Evolutionary conservation across 2,113 vertebrate species (phyloP).

Genomic region (Pituophis catenifer): DNA sequence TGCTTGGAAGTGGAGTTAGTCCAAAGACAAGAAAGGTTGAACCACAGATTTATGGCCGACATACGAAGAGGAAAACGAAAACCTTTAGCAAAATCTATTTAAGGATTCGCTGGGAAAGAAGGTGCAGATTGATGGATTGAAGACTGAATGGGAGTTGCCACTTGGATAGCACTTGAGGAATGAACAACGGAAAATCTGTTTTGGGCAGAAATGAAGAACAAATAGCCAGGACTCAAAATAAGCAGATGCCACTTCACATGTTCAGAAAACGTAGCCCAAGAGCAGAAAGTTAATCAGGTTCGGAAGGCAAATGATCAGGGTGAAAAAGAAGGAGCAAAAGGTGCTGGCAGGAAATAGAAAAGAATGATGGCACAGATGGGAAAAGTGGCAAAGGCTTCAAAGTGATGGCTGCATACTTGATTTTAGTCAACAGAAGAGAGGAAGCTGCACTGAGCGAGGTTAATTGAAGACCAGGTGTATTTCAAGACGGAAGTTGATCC

Average conservation of each 20-base stretch:
- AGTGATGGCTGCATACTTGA: neutral
- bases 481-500: neutral
- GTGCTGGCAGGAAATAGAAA: neutral
- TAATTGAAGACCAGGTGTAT: neutral
- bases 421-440: neutral
- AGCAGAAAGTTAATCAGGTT: slow-evolving; percentile 11
- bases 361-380: neutral
- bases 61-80: neutral
- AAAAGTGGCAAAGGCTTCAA: neutral
- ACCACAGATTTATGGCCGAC: slow-evolving; percentile 34
- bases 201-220: neutral
- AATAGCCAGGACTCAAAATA: neutral
- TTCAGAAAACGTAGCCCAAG: slow-evolving; percentile 3
- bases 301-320: slow-evolving; percentile 11
- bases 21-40: neutral
- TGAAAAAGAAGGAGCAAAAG: neutral
- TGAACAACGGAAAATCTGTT: neutral
- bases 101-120: slow-evolving; percentile 27
- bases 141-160: slow-evolving; percentile 12
- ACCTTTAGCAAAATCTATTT: slow-evolving; percentile 23
- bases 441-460: neutral
- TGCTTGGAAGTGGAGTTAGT: slow-evolving; percentile 28
- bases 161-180: neutral
- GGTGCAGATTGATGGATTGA: neutral
- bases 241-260: slow-evolving; percentile 15